Base-by-base conservation (phyloP, 2,888 invertebrate genomes). In the Muscina levida region DNA sequence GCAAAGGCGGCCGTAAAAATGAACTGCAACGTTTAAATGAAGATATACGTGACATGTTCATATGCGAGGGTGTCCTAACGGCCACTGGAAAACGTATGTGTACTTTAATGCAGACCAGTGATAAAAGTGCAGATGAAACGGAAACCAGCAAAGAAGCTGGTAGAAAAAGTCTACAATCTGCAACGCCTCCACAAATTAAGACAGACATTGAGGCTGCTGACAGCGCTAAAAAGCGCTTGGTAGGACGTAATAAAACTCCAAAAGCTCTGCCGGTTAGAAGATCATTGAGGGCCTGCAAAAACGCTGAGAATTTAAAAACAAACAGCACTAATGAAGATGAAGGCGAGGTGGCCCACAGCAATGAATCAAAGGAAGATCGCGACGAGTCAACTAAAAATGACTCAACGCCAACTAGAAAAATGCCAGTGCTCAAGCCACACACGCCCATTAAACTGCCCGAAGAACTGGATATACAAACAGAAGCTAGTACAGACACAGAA, bases 41-140 rank as follows among this genome's bases (percentile, higher is more conserved):
- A 51, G 94, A 94, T 83, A 93, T 94, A 66, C 91, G 93, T 17
- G 93, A 93, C 57, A 94, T 93, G 92, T 93, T 93, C 82, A 93
- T 93, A 57, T 91, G 93, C 65, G 91, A 93, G 65, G 90, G 89
- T 1, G 93, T 94, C 1, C 87, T 94, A 26, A 92, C 92, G 0
- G 93, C 93, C 0, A 93, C 92, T 0, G 93, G 93, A 0, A 91
- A 92, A 80, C 88, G 94, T 8, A 91, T 92, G 88, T 94, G 93
- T 77, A 91, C 92, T 37, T 84, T 91, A n/a, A 87, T 91, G 19
- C 91, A 89, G 74, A 57, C 46, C 31, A 22, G 17, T 10, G 26
- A 31, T 17, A 37, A 31, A 8, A 8, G 1, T 67, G 83, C 79
- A 53, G 65, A 57, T 51, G 39, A 81, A 65, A 17, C 37, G 6